Evolutionary conservation across 2,888 invertebrate species (phyloP), one percentile per base, ranked within the genome.

Genomic region (Eulithis testata): DNA sequence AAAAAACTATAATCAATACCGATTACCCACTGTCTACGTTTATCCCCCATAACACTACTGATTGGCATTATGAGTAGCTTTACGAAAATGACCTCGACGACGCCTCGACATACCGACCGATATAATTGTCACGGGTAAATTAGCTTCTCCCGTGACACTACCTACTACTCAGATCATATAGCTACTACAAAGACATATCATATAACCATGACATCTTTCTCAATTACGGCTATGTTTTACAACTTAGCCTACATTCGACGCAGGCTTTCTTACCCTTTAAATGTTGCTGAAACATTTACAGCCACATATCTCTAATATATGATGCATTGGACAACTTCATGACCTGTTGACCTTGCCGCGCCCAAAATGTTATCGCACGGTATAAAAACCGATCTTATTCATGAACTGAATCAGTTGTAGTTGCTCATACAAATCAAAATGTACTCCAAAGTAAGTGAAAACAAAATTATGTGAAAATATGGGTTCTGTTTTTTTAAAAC

Each of bases 381-480:
- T 90, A 90, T 90, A 90, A 78, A 90, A 88, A 82, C 76, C 65
- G 72, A 75, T 71, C 69, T 76, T 73, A 73, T 72, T 76, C 70
- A 73, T 74, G 73, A 60, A 76, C 70, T 80, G 76, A 79, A 87
- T 87, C 88, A 90, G 87, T 90, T 79, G 82, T 74, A 73, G 71
- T 73, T 67, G 75, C 70, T 74, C 71, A 78, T 74, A 75, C 76
- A 78, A 73, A 80, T 71, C 80, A 87, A 86, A 69, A 89, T 91
- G 90, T 88, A 86, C 85, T 83, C 83, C 68, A 88, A 89, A 88
- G 90, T 91, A 80, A 89, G 89, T 86, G 66, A n/a, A 54, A 44
- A 43, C 54, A 45, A 44, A 53, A 43, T 37, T 47, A 60, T 54
- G 1, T 37, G 7, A 14, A 14, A 40, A 40, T 40, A 40, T 6